A percentile compares a stretch with the other conserved stretches of the same genome.
Conservation (phyloP, 2,797 vertebrate species). For the Pangasius krempfi region DNA sequence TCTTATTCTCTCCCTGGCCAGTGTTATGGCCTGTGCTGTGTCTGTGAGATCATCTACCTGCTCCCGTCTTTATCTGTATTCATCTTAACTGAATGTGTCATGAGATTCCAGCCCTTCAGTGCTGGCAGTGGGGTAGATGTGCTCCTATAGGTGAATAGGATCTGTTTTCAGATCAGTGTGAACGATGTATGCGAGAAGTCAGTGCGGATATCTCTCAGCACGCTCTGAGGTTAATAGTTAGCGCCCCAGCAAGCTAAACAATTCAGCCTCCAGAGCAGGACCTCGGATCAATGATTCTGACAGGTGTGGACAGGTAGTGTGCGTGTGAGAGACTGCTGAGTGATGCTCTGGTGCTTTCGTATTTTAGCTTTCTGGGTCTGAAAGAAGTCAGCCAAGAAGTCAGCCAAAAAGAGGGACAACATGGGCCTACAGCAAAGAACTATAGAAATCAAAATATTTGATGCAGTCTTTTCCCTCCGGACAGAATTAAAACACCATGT, state of each 20-base stretch:
- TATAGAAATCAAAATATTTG: conserved; percentile 36
- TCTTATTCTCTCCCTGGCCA: background rate
- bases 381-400: conserved; percentile 27
- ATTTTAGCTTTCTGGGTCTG: conserved; percentile 29
- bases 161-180: conserved; percentile 37
- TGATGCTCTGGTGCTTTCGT: background rate
- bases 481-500: conserved; percentile 33
- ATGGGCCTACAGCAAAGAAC: background rate
- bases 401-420: background rate
- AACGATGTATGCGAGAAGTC: conserved; percentile 32
- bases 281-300: conserved; percentile 47
- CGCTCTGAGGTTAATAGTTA: conserved; percentile 46
- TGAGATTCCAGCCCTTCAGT: background rate
- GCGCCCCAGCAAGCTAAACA: conserved; percentile 45
- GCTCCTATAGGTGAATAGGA: conserved; percentile 1
- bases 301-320: conserved; percentile 46
- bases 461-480: background rate
- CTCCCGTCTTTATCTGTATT: conserved; percentile 5
- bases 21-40: background rate
- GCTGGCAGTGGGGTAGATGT: background rate
- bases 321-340: conserved; percentile 23
- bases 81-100: background rate
- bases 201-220: conserved; percentile 42
- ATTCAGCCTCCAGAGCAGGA: conserved; percentile 39
- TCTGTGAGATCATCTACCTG: background rate